Percentiles rank a stretch among this genome's conserved stretches.
These are phyloP conservation scores for Pogona vitticeps DNA, from an alignment of 2,113 vertebrate species.

Conservation along the genomic window DNA sequence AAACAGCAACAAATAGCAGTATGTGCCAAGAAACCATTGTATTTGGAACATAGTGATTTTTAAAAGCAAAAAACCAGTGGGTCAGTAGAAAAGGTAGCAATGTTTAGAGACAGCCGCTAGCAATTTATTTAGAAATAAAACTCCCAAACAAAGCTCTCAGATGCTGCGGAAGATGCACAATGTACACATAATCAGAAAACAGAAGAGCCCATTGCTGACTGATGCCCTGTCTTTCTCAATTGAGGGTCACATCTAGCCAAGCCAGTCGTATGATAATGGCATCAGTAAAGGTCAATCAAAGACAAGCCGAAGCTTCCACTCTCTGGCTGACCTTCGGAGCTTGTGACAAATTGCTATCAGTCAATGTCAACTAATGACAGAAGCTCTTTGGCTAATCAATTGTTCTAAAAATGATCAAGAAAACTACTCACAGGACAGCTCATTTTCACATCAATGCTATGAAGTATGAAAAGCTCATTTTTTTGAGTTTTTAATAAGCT, in stretches of 20 bases:
- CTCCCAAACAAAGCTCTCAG: slow-evolving; percentile 52
- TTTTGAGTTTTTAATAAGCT: slow-evolving; percentile 89
- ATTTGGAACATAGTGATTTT: too few relatives aligned
- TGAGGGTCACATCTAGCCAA: slow-evolving; percentile 77
- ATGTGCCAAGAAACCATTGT: background rate
- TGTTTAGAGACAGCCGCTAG: slow-evolving; percentile 20
- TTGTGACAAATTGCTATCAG: slow-evolving; percentile 89
- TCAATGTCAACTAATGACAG: slow-evolving; percentile 88
- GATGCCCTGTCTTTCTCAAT: slow-evolving; percentile 79
- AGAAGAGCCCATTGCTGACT: slow-evolving; percentile 73
- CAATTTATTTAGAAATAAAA: slow-evolving; percentile 45
- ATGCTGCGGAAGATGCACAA: slow-evolving; percentile 63
- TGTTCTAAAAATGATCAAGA: slow-evolving; percentile 89
- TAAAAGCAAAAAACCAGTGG: slow-evolving; percentile 7
- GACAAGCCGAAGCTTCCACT: slow-evolving; percentile 80
- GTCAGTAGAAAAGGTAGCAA: slow-evolving; percentile 23
- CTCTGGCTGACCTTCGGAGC: slow-evolving; percentile 90
- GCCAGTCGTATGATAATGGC: slow-evolving; percentile 83
- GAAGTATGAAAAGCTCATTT: slow-evolving; percentile 89
- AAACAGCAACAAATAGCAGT: background rate
- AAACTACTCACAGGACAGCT: slow-evolving; percentile 83
- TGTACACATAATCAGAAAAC: slow-evolving; percentile 64
- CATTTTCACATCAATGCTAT: slow-evolving; percentile 88
- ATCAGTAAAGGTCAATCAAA: slow-evolving; percentile 86
- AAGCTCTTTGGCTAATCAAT: slow-evolving; percentile 89